phyloP scores from a whole-genome alignment of 2,888 invertebrate species.

The Aquatica leii region DNA sequence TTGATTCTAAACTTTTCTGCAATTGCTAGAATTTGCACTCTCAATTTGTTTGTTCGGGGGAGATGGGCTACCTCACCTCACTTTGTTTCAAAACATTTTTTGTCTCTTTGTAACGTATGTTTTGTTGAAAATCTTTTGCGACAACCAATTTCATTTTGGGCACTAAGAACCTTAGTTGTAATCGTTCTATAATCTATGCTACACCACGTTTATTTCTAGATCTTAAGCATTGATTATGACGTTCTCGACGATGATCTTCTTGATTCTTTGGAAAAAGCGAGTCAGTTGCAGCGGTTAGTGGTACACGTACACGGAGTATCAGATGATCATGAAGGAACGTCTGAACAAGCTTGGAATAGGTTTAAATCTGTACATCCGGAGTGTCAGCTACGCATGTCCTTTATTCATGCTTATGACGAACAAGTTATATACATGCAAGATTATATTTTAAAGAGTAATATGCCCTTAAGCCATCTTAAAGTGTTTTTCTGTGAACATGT shows the following conservation, averaged over 20 bases:
- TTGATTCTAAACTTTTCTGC: no score
- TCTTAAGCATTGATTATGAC: slow-evolving; percentile 67
- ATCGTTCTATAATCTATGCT: no score
- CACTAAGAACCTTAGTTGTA: no score
- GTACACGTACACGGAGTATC: slow-evolving; percentile 76
- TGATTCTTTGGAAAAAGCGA: slow-evolving; percentile 50
- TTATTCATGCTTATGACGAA: slow-evolving; percentile 76
- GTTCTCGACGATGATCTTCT: slow-evolving; percentile 64
- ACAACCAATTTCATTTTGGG: no score
- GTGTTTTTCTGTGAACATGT: slow-evolving; percentile 77
- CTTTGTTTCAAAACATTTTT: no score
- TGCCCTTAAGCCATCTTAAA: slow-evolving; percentile 78
- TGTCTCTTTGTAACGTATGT: slow-evolving; percentile 47
- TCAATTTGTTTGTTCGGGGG: no score
- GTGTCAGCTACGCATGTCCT: slow-evolving; percentile 68
- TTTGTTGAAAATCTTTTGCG: no score
- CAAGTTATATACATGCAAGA: slow-evolving; percentile 66
- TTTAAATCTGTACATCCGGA: slow-evolving; percentile 65
- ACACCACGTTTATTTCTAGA: slow-evolving; percentile 53
- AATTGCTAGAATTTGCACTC: no score
- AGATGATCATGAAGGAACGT: slow-evolving; percentile 69
- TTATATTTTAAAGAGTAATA: slow-evolving; percentile 70
- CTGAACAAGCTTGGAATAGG: slow-evolving; percentile 70
- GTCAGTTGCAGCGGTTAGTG: slow-evolving; percentile 67
- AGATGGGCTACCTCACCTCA: no score